Evolutionary conservation across 2,797 vertebrate genomes (phyloP).

Genomic region (Amazona finschi): DNA sequence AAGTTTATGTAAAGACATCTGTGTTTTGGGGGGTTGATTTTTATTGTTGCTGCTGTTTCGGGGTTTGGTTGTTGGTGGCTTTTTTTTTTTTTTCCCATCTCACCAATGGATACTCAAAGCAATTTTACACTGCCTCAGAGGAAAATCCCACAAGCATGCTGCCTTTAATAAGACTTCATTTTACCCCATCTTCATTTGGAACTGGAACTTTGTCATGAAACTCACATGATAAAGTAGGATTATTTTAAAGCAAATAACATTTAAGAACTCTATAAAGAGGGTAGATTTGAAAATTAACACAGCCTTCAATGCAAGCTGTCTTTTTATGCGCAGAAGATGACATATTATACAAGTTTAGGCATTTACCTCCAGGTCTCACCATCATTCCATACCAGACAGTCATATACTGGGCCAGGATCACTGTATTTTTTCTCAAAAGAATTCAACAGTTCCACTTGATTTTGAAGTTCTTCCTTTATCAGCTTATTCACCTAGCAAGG

Average conservation of each 20-base stretch:
- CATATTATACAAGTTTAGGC: background rate
- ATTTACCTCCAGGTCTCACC: constrained; percentile 90
- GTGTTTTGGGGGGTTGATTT: background rate
- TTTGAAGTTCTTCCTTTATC: constrained; percentile 93
- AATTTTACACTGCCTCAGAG: background rate
- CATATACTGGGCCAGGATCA: constrained; percentile 95
- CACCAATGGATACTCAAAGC: background rate
- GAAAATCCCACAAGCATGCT: background rate
- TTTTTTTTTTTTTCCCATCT: rapidly evolving
- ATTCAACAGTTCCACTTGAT: constrained; percentile 90
- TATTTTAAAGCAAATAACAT: background rate
- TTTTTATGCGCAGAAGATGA: background rate
- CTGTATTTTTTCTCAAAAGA: constrained; percentile 96
- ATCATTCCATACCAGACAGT: constrained; percentile 95
- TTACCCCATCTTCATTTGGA: background rate
- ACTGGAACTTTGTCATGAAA: background rate
- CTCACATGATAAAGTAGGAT: background rate
- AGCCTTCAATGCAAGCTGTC: background rate
- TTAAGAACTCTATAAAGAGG: background rate
- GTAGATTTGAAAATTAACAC: background rate
- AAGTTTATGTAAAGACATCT: background rate
- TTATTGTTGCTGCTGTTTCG: background rate
- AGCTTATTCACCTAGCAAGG: constrained; percentile 86
- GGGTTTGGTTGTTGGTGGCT: background rate
- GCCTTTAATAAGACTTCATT: background rate